Conservation (phyloP, 2,797 vertebrate genomes). For the Aselliscus stoliczkanus region DNA sequence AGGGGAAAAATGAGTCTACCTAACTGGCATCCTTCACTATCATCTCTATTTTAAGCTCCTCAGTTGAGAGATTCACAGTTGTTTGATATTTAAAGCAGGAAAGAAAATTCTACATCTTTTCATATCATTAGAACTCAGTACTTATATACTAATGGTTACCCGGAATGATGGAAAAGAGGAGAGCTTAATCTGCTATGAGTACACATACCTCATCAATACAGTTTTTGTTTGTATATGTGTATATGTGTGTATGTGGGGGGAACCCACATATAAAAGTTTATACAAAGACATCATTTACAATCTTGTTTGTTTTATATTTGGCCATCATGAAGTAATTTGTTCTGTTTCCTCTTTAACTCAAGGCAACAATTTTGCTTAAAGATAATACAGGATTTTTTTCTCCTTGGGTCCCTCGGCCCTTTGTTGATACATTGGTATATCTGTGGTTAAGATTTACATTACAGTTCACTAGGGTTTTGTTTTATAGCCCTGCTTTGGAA, state of each 20-base stretch:
- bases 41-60: conserved; percentile 20
- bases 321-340: not conserved
- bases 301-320: not conserved
- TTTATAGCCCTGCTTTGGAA: conserved; percentile 66
- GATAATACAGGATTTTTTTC: not conserved
- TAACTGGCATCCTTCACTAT: not conserved
- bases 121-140: not conserved
- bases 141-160: not conserved
- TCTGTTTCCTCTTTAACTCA: not conserved
- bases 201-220: not conserved
- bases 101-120: not conserved
- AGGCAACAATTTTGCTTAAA: conserved; percentile 2
- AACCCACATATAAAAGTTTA: not conserved
- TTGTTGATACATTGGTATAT: not conserved
- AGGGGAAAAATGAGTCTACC: not conserved
- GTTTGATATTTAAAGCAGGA: not conserved
- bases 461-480: conserved; percentile 61
- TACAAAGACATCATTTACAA: not conserved
- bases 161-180: not conserved
- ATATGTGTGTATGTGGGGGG: no score
- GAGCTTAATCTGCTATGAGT: not conserved
- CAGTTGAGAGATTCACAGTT: not conserved
- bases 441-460: conserved; percentile 65
- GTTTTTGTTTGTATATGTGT: not conserved
- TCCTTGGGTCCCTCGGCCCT: not conserved